Percentiles rank a stretch among this genome's conserved stretches.
phyloP scores from a whole-genome alignment of 2,797 vertebrate species.

The Cossypha polioptera region DNA sequence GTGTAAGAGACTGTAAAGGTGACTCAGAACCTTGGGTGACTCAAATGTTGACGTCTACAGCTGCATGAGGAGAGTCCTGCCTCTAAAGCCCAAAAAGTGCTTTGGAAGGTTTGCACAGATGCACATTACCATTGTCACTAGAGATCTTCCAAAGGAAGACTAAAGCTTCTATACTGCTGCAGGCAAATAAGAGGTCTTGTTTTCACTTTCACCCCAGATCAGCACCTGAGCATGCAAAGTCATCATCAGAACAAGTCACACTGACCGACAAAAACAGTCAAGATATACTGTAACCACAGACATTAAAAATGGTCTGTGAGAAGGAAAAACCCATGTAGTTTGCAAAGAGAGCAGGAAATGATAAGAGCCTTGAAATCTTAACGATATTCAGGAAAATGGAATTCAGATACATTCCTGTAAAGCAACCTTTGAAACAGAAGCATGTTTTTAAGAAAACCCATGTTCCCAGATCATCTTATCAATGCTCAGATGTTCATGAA shows the following conservation, averaged over 20 bases:
- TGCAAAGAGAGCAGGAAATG: background rate
- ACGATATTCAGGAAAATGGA: background rate
- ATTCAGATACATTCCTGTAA: background rate
- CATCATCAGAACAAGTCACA: background rate
- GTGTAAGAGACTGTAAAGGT: background rate
- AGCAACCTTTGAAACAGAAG: background rate
- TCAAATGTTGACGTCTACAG: background rate
- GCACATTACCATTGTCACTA: background rate
- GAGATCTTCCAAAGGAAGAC: background rate
- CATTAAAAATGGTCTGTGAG: background rate
- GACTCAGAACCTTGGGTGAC: background rate
- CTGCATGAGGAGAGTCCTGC: background rate
- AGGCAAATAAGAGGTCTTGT: background rate
- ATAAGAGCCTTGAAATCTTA: background rate
- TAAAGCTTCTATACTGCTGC: background rate
- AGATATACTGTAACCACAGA: background rate
- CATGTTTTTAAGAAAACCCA: background rate
- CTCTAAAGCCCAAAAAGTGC: background rate
- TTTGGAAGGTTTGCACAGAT: background rate
- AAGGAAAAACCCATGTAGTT: background rate
- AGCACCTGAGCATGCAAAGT: background rate
- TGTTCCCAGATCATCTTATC: background rate
- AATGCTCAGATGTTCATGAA: background rate
- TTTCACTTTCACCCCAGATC: background rate
- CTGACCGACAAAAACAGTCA: background rate